phyloP scores from a whole-genome alignment of 1,140 invertebrate genomes.

The Cotesia glomerata region DNA sequence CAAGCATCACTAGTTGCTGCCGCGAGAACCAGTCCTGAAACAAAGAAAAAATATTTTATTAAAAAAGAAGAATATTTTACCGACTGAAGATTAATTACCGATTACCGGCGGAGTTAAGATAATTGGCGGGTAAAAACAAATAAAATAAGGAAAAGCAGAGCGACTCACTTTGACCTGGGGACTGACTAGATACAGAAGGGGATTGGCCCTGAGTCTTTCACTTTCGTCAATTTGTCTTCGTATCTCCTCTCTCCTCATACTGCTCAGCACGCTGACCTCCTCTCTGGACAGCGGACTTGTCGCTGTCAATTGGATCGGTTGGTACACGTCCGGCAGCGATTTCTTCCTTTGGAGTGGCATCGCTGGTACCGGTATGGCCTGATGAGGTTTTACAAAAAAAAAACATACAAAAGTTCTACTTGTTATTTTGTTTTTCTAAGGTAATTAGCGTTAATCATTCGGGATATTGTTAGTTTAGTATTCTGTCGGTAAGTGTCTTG shows the following conservation, averaged over 20 bases:
- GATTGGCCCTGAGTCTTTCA: conserved; percentile 91
- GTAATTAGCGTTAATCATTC: no score
- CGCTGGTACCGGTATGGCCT: conserved; percentile 74
- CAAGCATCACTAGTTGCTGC: conserved; percentile 93
- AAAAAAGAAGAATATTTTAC: background rate
- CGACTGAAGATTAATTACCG: no score
- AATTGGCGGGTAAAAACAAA: no score
- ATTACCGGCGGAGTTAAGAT: no score
- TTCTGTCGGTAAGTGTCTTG: no score
- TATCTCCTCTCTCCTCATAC: conserved; percentile 90
- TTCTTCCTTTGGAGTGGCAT: conserved; percentile 86
- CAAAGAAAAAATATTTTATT: conserved; percentile 16
- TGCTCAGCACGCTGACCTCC: conserved; percentile 92
- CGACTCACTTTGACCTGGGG: conserved; percentile 91
- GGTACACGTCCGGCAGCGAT: conserved; percentile 91
- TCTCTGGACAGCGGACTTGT: conserved; percentile 88
- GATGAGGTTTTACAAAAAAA: conserved; percentile 31
- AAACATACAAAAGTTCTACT: conserved; percentile 2
- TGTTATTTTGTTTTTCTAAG: background rate
- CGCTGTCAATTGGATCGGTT: conserved; percentile 71
- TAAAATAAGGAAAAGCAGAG: background rate
- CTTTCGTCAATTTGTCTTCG: conserved; percentile 89
- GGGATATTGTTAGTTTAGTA: no score
- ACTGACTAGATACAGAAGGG: conserved; percentile 92
- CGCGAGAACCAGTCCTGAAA: conserved; percentile 97